Evolutionary conservation across 1,140 invertebrate species (phyloP).

Genomic region (Nasonia vitripennis): DNA sequence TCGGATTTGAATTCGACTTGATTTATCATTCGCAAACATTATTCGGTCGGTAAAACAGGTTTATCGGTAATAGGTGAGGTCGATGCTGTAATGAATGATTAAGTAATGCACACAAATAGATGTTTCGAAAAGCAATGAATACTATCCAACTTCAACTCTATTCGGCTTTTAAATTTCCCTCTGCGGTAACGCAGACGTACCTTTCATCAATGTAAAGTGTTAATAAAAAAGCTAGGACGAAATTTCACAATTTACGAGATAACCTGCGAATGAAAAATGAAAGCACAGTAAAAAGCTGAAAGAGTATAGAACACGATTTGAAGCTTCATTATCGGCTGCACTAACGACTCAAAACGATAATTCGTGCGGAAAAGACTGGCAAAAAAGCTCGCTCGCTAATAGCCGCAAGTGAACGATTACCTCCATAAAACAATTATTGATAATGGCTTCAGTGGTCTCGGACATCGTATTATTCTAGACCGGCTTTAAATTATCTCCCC

Average conservation of each 20-base stretch:
- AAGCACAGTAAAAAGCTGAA: not conserved
- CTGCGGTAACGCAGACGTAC: too few species aligned
- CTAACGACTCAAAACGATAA: not conserved
- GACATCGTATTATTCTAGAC: too few species aligned
- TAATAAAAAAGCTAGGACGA: too few species aligned
- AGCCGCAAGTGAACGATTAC: not conserved
- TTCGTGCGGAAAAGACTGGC: not conserved
- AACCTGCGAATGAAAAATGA: not conserved
- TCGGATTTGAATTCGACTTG: not conserved
- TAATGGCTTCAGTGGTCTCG: too few species aligned
- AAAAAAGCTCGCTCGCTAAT: not conserved
- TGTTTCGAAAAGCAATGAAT: not conserved
- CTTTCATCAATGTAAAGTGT: too few species aligned
- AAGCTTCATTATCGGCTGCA: not conserved
- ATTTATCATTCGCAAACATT: not conserved
- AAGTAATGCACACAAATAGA: not conserved
- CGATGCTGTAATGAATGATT: not conserved
- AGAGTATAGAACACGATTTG: not conserved
- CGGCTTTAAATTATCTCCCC: not conserved
- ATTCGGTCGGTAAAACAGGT: not conserved
- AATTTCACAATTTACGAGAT: too few species aligned
- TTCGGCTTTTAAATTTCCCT: too few species aligned
- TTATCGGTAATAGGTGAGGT: not conserved
- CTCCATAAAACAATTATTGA: not conserved
- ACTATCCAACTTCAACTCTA: not conserved